phyloP scores from a whole-genome alignment of 2,113 vertebrate species.

The Nesogale talazaci region DNA sequence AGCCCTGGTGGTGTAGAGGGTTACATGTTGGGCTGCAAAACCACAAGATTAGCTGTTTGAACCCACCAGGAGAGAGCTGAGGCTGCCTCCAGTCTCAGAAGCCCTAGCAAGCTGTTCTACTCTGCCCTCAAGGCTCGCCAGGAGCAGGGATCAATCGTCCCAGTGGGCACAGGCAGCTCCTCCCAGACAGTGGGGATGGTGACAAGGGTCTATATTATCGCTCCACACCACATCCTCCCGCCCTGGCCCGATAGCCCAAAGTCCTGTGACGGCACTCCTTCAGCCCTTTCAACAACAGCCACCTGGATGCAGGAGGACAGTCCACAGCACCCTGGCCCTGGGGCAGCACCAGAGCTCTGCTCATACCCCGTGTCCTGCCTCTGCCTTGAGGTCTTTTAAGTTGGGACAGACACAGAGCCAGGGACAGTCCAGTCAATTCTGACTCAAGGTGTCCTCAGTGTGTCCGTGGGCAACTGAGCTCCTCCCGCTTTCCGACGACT shows the following conservation, averaged over 20 bases:
- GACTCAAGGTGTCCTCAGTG: not conserved
- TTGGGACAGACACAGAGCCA: not conserved
- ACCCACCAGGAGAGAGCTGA: too few relatives aligned
- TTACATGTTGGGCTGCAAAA: not conserved
- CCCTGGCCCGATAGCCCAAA: not conserved
- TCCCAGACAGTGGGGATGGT: too few relatives aligned
- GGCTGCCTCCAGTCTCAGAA: too few relatives aligned
- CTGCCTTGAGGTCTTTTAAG: not conserved
- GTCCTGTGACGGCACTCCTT: not conserved
- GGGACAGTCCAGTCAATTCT: not conserved
- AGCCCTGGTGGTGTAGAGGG: not conserved
- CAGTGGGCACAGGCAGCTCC: too few relatives aligned
- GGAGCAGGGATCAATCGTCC: too few relatives aligned
- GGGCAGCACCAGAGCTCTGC: not conserved
- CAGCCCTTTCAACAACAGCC: not conserved
- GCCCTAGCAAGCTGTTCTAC: too few relatives aligned
- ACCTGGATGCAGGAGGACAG: not conserved
- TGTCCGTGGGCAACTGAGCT: not conserved
- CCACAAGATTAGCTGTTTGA: not conserved
- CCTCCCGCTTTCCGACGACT: not conserved
- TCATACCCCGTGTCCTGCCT: not conserved
- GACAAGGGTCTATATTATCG: too few relatives aligned
- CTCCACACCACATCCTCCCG: not conserved
- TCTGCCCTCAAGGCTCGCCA: too few relatives aligned
- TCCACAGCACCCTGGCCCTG: not conserved